A percentile compares a stretch with the other conserved stretches of the same genome.
Evolutionary conservation across 1,140 invertebrate genomes (phyloP).

Genomic region (Nebria ingens): DNA sequence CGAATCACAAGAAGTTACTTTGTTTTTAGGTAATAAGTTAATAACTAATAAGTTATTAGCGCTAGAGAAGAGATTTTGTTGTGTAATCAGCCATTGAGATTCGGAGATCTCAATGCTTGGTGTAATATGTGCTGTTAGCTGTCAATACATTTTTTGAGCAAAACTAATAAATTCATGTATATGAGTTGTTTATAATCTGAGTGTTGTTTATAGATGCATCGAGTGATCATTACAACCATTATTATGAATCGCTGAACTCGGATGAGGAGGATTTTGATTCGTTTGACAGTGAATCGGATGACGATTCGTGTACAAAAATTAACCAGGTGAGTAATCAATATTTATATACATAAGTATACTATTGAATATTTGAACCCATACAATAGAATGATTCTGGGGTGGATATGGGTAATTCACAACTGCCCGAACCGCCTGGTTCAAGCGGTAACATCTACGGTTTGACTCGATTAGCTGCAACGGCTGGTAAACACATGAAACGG

Average conservation of each 20-base stretch:
- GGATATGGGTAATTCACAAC: constrained; percentile 41
- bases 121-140: constrained; percentile 11
- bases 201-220: constrained; percentile 34
- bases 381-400: constrained; percentile 38
- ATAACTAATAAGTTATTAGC: too few species aligned
- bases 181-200: not conserved
- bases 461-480: constrained; percentile 33
- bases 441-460: constrained; percentile 37
- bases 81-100: too few species aligned
- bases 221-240: constrained; percentile 18
- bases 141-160: constrained; percentile 5
- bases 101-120: too few species aligned
- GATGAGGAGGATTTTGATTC: constrained; percentile 50
- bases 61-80: too few species aligned
- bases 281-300: constrained; percentile 51
- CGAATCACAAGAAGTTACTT: constrained; percentile 14
- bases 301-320: constrained; percentile 34
- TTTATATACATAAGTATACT: not conserved
- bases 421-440: constrained; percentile 42
- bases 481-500: constrained; percentile 28
- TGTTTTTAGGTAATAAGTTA: constrained; percentile 13
- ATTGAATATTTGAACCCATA: too few species aligned
- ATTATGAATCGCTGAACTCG: not conserved
- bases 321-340: constrained; percentile 16
- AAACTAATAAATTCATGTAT: not conserved